phyloP scores from a whole-genome alignment of 1,140 invertebrate species.

The Drosophila guanche region DNA sequence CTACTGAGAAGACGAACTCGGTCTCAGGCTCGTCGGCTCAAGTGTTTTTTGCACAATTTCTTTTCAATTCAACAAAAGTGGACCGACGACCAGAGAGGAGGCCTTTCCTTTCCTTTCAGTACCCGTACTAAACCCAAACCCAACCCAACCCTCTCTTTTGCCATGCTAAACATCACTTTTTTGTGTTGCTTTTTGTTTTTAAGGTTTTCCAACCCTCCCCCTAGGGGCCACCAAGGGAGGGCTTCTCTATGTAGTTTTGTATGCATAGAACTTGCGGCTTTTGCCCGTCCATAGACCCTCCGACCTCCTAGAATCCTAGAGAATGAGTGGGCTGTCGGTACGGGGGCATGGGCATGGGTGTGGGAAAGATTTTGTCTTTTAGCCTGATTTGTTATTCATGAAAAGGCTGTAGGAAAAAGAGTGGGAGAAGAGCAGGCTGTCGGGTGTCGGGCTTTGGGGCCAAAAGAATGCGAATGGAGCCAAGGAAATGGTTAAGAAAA shows the following conservation, averaged over 20 bases:
- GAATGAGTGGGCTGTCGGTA: conserved; percentile 12
- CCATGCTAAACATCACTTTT: conserved; percentile 63
- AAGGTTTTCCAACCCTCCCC: conserved; percentile 49
- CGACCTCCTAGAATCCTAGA: conserved; percentile 21
- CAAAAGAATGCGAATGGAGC: conserved; percentile 42
- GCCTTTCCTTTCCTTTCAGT: conserved; percentile 25
- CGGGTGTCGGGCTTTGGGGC: conserved; percentile 6
- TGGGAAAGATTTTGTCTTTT: conserved; percentile 69
- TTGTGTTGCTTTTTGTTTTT: conserved; percentile 66
- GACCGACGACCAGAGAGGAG: conserved; percentile 54
- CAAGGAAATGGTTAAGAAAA: conserved; percentile 76
- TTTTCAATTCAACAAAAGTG: conserved; percentile 80
- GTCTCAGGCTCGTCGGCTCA: conserved; percentile 42
- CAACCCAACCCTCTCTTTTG: conserved; percentile 4
- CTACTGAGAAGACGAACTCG: conserved; percentile 33
- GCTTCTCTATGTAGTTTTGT: conserved; percentile 43
- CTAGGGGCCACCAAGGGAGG: conserved; percentile 25
- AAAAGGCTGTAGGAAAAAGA: conserved; percentile 55
- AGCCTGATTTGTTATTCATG: conserved; percentile 80
- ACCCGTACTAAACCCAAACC: not conserved
- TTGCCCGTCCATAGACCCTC: conserved; percentile 57
- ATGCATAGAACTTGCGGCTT: conserved; percentile 78
- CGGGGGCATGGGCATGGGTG: conserved; percentile 19
- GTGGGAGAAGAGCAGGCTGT: conserved; percentile 6
- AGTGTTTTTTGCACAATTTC: conserved; percentile 81